Conservation (phyloP, 2,797 vertebrate species). For the Lepilemur septentrionalis region DNA sequence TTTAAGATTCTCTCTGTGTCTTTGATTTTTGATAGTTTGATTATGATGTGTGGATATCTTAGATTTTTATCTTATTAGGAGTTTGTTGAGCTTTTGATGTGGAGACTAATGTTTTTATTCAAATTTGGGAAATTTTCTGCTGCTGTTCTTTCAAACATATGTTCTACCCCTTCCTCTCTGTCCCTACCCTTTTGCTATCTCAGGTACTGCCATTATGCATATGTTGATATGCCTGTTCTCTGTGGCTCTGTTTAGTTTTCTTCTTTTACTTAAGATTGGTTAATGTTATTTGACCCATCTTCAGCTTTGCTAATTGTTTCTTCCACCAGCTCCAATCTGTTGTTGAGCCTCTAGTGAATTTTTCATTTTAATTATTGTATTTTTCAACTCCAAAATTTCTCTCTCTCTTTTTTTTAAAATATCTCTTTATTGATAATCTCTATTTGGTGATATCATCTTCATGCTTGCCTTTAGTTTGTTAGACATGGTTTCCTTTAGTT, state of each 20-base stretch:
- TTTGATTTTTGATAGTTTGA: not conserved
- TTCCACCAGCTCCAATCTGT: not conserved
- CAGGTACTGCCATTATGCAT: no score
- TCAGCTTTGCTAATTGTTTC: not conserved
- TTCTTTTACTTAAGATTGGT: not conserved
- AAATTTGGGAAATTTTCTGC: not conserved
- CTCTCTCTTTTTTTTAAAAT: not conserved
- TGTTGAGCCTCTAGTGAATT: not conserved
- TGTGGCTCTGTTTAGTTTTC: not conserved
- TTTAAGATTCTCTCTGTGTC: not conserved
- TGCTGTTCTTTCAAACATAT: not conserved
- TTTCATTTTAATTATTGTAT: not conserved
- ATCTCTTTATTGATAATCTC: not conserved
- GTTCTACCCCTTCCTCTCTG: not conserved
- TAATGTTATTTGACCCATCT: not conserved
- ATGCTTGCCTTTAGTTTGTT: not conserved
- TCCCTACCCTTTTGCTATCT: not conserved
- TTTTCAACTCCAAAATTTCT: constrained; percentile 6
- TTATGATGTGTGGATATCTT: not conserved
- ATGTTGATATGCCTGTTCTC: not conserved
- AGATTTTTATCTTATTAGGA: not conserved
- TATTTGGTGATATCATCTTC: not conserved
- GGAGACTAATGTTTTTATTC: not conserved
- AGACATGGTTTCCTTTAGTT: not conserved
- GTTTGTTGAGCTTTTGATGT: not conserved